Base-by-base conservation (phyloP, 1,140 invertebrate genomes). In the Dreissena polymorpha region DNA sequence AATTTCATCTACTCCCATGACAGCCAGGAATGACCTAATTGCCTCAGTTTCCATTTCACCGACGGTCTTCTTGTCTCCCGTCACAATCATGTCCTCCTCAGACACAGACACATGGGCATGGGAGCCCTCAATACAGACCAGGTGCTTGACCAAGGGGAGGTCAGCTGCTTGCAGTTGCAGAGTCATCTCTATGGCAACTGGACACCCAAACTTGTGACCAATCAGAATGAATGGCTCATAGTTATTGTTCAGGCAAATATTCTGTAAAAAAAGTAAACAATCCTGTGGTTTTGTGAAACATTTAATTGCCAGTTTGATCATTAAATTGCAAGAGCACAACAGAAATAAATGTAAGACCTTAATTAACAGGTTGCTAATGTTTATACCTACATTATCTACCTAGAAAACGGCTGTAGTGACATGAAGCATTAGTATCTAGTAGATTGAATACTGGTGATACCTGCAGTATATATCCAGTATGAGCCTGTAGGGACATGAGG, bases 141-240 rank as follows among this genome's bases (percentile, higher is more conserved):
- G 25, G n/a, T 70, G 68, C 21, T 70, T 70, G 1, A 70, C 29
- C 10, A 70, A 12, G 5, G 27, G 25, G 12, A 70, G 49, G 49
- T 70, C 68, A 49, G 13, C 25, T 27, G 25, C 13, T 29, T 70
- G 27, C 0, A 70, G 39, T 49, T 70, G 68, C 49, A 70, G 39
- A 18, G 68, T 49, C 68, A 70, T 70, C 29, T 70, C 68, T 70
- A 70, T 70, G 49, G 68, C 29, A 70, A 70, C 68, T 39, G 68
- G 25, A 39, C 67, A 69, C 10, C 12, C 67, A 21, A 69, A 25
- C 67, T 29, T 69, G 67, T 69, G 27, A 25, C 67, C 67, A 69
- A 69, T 69, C 67, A 69, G 27, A 69, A 69, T 27, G 25, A 69
- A 27, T 69, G 67, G 12, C 39, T 29, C 67, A 25, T 8, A 69